Evolutionary conservation across 1,140 invertebrate genomes (phyloP).

Genomic region (Hycleus cichorii): DNA sequence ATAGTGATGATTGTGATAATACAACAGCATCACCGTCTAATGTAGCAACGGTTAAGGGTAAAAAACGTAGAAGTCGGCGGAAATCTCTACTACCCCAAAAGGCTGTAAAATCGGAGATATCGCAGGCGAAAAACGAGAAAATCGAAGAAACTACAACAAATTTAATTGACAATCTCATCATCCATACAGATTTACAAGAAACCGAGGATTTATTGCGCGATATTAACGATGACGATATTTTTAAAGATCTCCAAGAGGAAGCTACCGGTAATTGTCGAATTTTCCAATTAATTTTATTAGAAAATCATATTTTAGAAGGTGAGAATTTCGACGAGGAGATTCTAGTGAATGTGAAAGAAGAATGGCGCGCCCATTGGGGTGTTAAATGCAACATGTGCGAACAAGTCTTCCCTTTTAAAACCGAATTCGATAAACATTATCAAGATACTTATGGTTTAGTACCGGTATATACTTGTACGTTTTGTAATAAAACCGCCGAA

Average conservation of each 20-base stretch:
- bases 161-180: constrained; percentile 7
- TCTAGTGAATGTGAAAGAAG: constrained; percentile 33
- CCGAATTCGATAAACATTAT: constrained; percentile 37
- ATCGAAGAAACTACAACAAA: background rate
- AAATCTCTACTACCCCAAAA: constrained; percentile 3
- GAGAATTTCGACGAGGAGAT: constrained; percentile 31
- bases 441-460: constrained; percentile 26
- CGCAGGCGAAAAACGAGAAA: background rate
- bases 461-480: constrained; percentile 39
- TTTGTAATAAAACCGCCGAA: constrained; percentile 38
- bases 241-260: constrained; percentile 33
- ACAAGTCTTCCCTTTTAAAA: constrained; percentile 26
- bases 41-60: background rate
- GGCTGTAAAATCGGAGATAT: background rate
- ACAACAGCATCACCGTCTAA: background rate
- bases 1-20: background rate
- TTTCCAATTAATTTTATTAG: background rate
- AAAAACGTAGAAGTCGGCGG: background rate
- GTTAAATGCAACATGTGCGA: constrained; percentile 39
- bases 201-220: constrained; percentile 24
- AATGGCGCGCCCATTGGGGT: constrained; percentile 36
- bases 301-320: constrained; percentile 21
- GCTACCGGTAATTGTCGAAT: constrained; percentile 18
- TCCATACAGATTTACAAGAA: constrained; percentile 17
- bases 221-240: constrained; percentile 31